phyloP scores from a whole-genome alignment of 2,113 vertebrate species.

The Psophia crepitans region DNA sequence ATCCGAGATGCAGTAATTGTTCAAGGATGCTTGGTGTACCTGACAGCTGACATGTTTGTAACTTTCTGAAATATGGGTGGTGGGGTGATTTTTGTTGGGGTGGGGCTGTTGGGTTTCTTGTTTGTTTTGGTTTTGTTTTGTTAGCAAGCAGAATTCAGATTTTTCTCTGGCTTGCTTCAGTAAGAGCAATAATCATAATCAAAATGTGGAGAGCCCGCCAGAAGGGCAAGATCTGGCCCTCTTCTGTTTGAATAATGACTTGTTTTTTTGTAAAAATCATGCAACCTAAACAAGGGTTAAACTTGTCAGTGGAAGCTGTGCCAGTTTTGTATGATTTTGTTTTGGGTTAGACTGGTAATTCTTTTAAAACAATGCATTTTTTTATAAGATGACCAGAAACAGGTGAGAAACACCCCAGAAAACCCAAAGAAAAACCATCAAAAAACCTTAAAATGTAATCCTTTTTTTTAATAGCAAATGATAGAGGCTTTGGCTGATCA shows the following conservation, averaged over 20 bases:
- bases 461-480: not conserved
- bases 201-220: not conserved
- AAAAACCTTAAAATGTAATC: not conserved
- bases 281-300: not conserved
- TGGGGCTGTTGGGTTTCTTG: not conserved
- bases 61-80: not conserved
- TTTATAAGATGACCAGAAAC: not conserved
- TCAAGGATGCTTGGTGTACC: rapidly evolving
- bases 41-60: not conserved
- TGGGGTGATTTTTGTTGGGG: not conserved
- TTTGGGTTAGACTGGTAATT: not conserved
- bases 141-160: not conserved
- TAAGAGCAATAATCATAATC: not conserved
- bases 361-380: not conserved
- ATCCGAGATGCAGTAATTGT: not conserved
- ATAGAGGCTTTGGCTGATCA: not conserved
- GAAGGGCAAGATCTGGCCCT: no score
- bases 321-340: not conserved
- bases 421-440: not conserved
- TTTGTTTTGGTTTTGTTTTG: not conserved
- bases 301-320: not conserved
- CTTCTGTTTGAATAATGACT: not conserved
- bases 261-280: not conserved
- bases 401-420: not conserved
- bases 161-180: not conserved